Evolutionary conservation across 2,888 invertebrate genomes (phyloP).

Genomic region (Suillia variegata): DNA sequence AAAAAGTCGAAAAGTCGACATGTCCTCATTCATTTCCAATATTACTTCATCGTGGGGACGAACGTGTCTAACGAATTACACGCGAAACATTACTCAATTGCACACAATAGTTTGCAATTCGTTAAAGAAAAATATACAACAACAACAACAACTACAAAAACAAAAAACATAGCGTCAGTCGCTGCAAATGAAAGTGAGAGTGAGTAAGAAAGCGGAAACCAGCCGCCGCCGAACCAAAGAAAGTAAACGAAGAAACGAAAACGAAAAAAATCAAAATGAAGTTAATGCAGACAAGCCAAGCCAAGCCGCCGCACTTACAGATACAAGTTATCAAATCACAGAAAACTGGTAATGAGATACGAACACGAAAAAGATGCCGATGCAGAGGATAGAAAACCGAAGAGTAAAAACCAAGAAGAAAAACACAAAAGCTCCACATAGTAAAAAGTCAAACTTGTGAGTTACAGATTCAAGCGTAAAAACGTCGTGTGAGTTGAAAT

Average conservation of each 20-base stretch:
- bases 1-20: no score
- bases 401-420: no score
- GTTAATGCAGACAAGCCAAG: not conserved
- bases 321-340: not conserved
- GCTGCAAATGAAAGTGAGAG: conserved; percentile 58
- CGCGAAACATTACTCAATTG: conserved; percentile 47
- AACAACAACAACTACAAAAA: no score
- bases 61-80: conserved; percentile 22
- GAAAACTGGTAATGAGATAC: not conserved
- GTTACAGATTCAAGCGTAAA: no score
- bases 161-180: conserved; percentile 20
- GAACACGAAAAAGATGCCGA: not conserved
- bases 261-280: not conserved
- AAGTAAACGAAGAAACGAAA: not conserved
- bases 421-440: not conserved
- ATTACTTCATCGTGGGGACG: conserved; percentile 30
- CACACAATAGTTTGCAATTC: conserved; percentile 56
- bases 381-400: not conserved
- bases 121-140: no score
- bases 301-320: not conserved
- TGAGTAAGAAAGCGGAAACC: conserved; percentile 61
- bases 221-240: conserved; percentile 27
- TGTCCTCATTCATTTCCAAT: not conserved
- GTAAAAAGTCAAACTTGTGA: no score
- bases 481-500: no score